Evolutionary conservation across 2,888 invertebrate genomes (phyloP), one percentile per base, ranked within the genome.

Genomic region (Eristalis arbustorum): DNA sequence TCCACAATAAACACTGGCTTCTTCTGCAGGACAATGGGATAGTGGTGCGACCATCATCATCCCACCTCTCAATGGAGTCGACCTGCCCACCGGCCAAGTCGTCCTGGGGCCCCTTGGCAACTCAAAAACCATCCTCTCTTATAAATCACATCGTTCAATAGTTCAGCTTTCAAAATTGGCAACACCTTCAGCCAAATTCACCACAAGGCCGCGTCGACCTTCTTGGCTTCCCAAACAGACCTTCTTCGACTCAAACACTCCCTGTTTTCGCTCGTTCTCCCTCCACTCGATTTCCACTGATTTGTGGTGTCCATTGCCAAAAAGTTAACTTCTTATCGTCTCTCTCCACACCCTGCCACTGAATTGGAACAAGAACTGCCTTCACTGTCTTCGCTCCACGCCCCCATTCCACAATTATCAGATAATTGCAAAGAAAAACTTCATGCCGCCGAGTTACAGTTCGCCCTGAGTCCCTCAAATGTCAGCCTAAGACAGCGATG

Each of bases 371-470:
- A 18, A 49, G n/a, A 67, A 72, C 61, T 61, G 3, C 14, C 37
- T 56, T 67, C 14, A n/a, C 8, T 31, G 62, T 42, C 42, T 13
- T 31, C 34, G 56, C 22, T n/a, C n/a, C n/a, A n/a, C 40, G 13
- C 28, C 23, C n/a, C 6, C 69, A 23, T 66, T 78, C 64, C 69
- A 73, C 74, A 78, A 84, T 84, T 74, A 74, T 78, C 78, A 37
- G 74, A 84, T 71, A 78, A 84, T 69, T 84, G 69, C 42, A 69
- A 71, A 78, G 40, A 73, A 78, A 78, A 83, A 74, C 78, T 69
- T 25, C 59, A 25, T 57, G 67, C 77, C 73, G 73, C 68, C 73
- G 64, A 61, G 49, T 74, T 78, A 64, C 68, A 31, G 67, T 77
- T 25, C 2, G 56, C 56, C 28, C n/a, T 23, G 13, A 42, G 22